Evolutionary conservation across 92 coral and sea anemone species (phyloP).

Genomic region (Phenganax subtilis): DNA sequence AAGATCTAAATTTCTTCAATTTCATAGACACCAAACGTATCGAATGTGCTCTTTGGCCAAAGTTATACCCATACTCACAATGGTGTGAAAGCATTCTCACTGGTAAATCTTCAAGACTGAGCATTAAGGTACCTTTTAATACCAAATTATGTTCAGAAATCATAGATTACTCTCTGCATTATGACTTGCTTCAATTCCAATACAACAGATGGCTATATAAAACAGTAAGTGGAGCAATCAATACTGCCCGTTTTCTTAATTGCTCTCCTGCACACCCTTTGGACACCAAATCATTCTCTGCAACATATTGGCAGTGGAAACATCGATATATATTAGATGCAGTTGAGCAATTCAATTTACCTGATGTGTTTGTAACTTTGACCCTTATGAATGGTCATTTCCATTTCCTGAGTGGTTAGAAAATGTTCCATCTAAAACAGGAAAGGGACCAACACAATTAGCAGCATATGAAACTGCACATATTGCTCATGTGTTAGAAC

Average conservation of each 20-base stretch:
- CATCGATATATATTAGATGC: slow-evolving; percentile 5
- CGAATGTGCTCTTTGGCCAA: background rate
- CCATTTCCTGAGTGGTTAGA: background rate
- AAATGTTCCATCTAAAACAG: background rate
- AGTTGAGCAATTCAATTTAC: background rate
- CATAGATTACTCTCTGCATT: background rate
- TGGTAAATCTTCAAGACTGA: background rate
- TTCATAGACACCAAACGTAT: too few species aligned
- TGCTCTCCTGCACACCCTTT: slow-evolving; percentile 20
- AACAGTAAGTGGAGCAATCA: slow-evolving; percentile 37
- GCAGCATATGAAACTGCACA: slow-evolving; percentile 22
- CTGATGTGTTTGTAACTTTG: background rate
- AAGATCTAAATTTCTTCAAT: too few species aligned
- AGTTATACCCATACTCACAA: background rate
- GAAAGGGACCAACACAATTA: background rate
- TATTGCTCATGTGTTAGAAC: slow-evolving; percentile 31
- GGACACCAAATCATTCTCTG: background rate
- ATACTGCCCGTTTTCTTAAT: background rate
- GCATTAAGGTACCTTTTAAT: slow-evolving; percentile 2
- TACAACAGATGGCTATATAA: slow-evolving; percentile 25
- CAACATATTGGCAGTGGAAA: slow-evolving; percentile 23
- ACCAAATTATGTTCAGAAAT: background rate
- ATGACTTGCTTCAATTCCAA: slow-evolving; percentile 8
- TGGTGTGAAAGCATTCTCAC: slow-evolving; percentile 17
- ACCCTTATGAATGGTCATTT: slow-evolving; percentile 31